phyloP scores from a whole-genome alignment of 2,113 vertebrate species.

The Gorsachius goisagi region DNA sequence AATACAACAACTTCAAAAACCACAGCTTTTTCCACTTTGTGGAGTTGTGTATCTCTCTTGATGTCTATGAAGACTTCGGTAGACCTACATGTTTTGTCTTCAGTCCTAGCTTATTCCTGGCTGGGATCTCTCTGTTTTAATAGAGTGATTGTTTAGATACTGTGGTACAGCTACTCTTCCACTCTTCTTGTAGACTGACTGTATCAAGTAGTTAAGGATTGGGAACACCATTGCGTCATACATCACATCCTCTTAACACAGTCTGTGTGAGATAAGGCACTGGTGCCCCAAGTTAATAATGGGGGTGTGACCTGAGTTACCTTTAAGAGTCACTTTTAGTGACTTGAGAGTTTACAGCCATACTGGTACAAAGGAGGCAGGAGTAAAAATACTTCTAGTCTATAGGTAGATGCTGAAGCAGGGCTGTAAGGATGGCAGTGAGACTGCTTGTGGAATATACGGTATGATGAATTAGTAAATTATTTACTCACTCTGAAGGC shows the following conservation, averaged over 20 bases:
- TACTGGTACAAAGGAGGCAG: background rate
- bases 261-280: background rate
- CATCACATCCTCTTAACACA: background rate
- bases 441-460: background rate
- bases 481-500: conserved; percentile 10
- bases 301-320: background rate
- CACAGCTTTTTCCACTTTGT: background rate
- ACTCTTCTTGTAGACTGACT: background rate
- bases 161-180: background rate
- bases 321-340: background rate
- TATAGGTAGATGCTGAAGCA: background rate
- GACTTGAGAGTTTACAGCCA: background rate
- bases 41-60: background rate
- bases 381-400: background rate
- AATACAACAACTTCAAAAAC: background rate
- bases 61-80: background rate
- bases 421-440: background rate
- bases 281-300: background rate
- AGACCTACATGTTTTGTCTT: background rate
- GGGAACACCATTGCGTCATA: background rate
- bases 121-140: background rate
- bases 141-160: background rate
- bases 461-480: conserved; percentile 20
- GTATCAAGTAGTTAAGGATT: background rate
- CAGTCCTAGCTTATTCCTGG: background rate